Evolutionary conservation across 1,140 invertebrate species (phyloP).

Genomic region (Ruditapes philippinarum): DNA sequence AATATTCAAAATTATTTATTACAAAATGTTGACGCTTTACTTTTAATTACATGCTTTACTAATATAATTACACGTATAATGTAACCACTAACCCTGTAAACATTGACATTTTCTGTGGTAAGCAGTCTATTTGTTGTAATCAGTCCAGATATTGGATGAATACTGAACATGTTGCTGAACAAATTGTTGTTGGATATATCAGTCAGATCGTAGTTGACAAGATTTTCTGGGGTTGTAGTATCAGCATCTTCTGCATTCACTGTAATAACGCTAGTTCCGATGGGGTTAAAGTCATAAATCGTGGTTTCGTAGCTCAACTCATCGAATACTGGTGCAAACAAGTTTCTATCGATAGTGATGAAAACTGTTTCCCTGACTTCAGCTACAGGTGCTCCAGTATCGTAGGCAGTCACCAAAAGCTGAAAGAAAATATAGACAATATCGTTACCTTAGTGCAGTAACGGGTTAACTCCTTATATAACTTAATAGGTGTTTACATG

Average conservation of each 20-base stretch:
- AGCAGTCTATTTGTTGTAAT: slow-evolving; percentile 66
- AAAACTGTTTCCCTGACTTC: slow-evolving; percentile 53
- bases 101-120: slow-evolving; percentile 62
- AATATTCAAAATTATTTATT: too few relatives aligned
- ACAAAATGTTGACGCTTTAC: too few relatives aligned
- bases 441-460: too few relatives aligned
- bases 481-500: too few relatives aligned
- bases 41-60: too few relatives aligned
- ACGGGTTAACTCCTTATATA: too few relatives aligned
- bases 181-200: slow-evolving; percentile 10
- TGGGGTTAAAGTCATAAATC: slow-evolving; percentile 73
- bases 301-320: slow-evolving; percentile 54
- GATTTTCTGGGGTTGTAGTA: slow-evolving; percentile 75
- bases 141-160: slow-evolving; percentile 71
- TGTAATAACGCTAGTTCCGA: slow-evolving; percentile 71
- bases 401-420: slow-evolving; percentile 71
- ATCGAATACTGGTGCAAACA: slow-evolving; percentile 66
- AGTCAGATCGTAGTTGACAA: slow-evolving; percentile 63
- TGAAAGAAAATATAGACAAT: slow-evolving; percentile 69
- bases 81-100: slow-evolving; percentile 50
- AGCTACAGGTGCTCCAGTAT: slow-evolving; percentile 66
- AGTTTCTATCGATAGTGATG: slow-evolving; percentile 71
- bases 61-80: too few relatives aligned
- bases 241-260: slow-evolving; percentile 79
- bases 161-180: slow-evolving; percentile 70